Base-by-base conservation (phyloP, 2,888 invertebrate genomes). In the Morpho helenor region DNA sequence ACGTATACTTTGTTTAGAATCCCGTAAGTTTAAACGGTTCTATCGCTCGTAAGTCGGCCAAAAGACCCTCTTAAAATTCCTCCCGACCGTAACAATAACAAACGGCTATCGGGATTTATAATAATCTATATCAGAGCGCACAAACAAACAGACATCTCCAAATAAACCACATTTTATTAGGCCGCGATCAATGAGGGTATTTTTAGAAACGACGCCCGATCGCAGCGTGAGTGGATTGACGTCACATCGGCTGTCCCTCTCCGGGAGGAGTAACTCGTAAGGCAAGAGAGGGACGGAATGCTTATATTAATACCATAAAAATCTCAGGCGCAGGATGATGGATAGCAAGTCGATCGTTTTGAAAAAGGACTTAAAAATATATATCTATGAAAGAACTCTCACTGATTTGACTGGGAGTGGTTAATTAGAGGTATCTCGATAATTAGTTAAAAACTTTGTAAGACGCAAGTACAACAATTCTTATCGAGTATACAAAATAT, bases 11-110 rank as follows among this genome's bases (percentile, higher is more conserved):
- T 31, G 31, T 31, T 31, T 31, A 31, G 31, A 31, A 31, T 7
- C n/a, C 10, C 16, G 10, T 6, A 47, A 3, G 47, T 7, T 7
- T 47, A 23, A n/a, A 43, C 23, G 23, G 10, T 10, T 43, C 31
- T 1, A 43, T 43, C 23, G 4, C 43, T 23, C 43, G 44, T 43
- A 45, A 52, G 39, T 39, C 52, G 52, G 10, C 8, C 16, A 7
- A 45, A 8, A 8, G 45, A 45, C 45, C 45, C 45, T 45, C 10
- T 52, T 10, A 52, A 52, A 52, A 52, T 52, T 52, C 52, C 39
- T 40, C 4, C 8, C n/a, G 39, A 23, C 8, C 45, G 31, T 52
- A 45, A 45, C n/a, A 52, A 10, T 7, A 45, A 45, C 16, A 52
- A 43, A 52, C 16, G 40, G 8, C 10, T 7, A 40, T 52, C 52